These are phyloP conservation scores for Arctocebus calabarensis DNA, from an alignment of 2,797 vertebrate species.

Conservation along the genomic window DNA sequence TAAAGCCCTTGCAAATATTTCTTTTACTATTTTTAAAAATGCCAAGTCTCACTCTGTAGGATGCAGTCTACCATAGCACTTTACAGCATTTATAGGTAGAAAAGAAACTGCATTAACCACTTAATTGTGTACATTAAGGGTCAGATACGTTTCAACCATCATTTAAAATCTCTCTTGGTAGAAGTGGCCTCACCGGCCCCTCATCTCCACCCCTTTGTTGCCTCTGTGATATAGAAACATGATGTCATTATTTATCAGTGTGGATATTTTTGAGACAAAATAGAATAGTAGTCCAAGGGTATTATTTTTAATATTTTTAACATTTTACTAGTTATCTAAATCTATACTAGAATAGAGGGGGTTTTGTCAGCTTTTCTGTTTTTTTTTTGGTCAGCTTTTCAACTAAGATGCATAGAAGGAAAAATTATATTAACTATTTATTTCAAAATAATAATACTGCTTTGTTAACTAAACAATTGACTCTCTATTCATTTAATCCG, in stretches of 20 bases:
- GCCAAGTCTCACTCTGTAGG: conserved; percentile 4
- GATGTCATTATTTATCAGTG: neutral
- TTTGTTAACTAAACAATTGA: conserved; percentile 59
- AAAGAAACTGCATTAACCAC: conserved; percentile 49
- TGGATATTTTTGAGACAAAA: conserved; percentile 48
- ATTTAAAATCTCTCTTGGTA: neutral
- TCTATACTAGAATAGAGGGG: neutral
- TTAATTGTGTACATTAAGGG: neutral
- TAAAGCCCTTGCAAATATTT: neutral
- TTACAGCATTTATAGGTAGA: neutral
- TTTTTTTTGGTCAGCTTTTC: neutral
- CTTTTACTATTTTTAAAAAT: conserved; percentile 61
- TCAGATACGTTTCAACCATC: conserved; percentile 55
- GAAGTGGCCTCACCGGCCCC: too few relatives aligned
- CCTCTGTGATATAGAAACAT: neutral
- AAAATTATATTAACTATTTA: conserved; percentile 65
- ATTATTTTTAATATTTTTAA: conserved; percentile 23
- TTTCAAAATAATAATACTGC: conserved; percentile 55
- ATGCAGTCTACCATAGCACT: neutral
- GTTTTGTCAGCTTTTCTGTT: neutral
- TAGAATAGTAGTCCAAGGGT: conserved; percentile 38
- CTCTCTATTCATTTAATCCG: conserved; percentile 40
- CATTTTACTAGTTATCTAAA: neutral
- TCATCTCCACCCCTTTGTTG: neutral
- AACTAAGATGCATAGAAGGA: neutral